Conservation (phyloP, 2,797 vertebrate genomes). For the Diceros bicornis region DNA sequence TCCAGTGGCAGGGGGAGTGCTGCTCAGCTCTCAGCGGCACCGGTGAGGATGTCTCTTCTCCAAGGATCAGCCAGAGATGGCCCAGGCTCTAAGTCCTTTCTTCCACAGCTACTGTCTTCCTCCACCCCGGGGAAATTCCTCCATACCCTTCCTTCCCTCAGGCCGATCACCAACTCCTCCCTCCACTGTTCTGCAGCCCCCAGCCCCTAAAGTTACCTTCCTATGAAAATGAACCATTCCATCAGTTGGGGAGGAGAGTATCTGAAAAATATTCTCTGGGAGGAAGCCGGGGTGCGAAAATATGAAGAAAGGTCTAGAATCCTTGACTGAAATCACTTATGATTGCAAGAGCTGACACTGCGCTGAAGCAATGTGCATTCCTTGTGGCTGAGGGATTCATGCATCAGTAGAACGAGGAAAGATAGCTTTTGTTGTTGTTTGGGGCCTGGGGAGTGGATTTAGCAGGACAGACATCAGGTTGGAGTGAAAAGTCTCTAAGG, state of each 20-base stretch:
- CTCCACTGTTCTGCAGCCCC: neutral
- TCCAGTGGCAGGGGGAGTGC: slow-evolving; percentile 61
- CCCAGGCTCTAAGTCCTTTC: slow-evolving; percentile 75
- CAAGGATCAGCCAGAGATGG: slow-evolving; percentile 28
- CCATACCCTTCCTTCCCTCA: neutral
- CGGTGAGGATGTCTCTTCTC: slow-evolving; percentile 67
- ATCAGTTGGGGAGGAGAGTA: neutral
- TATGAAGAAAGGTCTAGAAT: neutral
- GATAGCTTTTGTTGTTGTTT: neutral
- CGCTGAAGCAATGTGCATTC: neutral
- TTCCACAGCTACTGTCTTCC: neutral
- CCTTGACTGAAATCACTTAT: neutral
- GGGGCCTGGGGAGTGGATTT: neutral
- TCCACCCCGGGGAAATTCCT: neutral
- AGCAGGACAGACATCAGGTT: neutral
- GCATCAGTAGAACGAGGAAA: neutral
- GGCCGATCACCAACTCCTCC: neutral
- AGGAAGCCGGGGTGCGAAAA: neutral
- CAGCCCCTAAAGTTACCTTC: neutral
- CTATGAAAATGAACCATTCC: neutral
- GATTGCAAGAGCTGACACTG: neutral
- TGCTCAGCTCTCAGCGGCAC: slow-evolving; percentile 83
- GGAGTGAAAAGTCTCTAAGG: neutral
- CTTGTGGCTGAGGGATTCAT: neutral
- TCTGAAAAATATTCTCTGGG: neutral